Evolutionary conservation across 37 sponge, comb jelly and placozoan species (phyloP).

Genomic region (Theonella swinhoei): DNA sequence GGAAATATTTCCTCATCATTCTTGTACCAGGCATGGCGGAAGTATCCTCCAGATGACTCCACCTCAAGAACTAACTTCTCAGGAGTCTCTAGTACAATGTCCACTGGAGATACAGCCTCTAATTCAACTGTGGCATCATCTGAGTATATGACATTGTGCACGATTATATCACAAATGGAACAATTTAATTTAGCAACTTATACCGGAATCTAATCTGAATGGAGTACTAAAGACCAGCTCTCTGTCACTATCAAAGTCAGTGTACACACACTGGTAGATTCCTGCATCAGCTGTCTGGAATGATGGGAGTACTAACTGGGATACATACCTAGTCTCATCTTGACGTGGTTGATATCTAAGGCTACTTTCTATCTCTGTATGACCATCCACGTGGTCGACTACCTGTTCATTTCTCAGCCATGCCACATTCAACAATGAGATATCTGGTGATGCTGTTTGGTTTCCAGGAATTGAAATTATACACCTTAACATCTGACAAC

Average conservation of each 20-base stretch:
- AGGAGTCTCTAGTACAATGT: constrained; percentile 38
- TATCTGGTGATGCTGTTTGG: not conserved
- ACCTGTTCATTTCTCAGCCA: not conserved
- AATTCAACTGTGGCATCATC: not conserved
- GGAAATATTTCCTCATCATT: not conserved
- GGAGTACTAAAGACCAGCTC: constrained; percentile 29
- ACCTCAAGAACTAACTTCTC: constrained; percentile 42
- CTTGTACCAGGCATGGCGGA: not conserved
- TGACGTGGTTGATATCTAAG: not conserved
- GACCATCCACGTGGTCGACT: not conserved
- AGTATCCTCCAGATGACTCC: constrained; percentile 32
- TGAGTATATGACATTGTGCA: too few species aligned
- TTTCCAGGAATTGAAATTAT: not conserved
- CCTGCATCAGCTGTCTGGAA: constrained; percentile 33
- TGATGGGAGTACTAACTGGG: not conserved
- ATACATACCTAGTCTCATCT: not conserved
- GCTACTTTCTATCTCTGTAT: not conserved
- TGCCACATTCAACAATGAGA: not conserved
- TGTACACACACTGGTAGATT: constrained; percentile 53
- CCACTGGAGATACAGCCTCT: constrained; percentile 22
- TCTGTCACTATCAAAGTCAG: constrained; percentile 1
- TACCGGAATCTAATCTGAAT: constrained; percentile 44
- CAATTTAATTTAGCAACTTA: not conserved
- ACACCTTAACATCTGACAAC: not conserved
- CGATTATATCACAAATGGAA: not conserved